A percentile compares a stretch with the other conserved stretches of the same genome.
These are phyloP conservation scores for Pangasianodon hypophthalmus DNA, from an alignment of 2,113 vertebrate genomes.

Conservation along the genomic window DNA sequence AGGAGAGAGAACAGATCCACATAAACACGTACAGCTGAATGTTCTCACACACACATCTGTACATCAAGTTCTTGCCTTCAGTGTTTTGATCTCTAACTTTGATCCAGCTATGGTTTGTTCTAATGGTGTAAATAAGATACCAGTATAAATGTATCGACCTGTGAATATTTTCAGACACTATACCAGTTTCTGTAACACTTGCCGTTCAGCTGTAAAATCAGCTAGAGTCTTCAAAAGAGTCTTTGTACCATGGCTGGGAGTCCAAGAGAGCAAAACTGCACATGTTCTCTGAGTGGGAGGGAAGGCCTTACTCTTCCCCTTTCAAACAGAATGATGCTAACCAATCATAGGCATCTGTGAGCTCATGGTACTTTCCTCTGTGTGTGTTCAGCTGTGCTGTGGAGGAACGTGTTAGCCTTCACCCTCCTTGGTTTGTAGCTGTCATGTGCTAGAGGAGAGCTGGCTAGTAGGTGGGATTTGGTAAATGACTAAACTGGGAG, in stretches of 20 bases:
- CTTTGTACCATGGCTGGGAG: background rate
- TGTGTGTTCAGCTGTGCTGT: background rate
- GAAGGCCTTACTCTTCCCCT: background rate
- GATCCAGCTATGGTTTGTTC: background rate
- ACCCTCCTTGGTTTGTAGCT: background rate
- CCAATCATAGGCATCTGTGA: background rate
- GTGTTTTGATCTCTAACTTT: background rate
- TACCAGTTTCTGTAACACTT: background rate
- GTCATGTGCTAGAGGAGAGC: background rate
- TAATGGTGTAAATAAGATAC: background rate
- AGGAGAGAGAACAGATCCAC: slow-evolving; percentile 30
- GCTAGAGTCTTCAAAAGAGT: background rate
- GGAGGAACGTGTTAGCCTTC: background rate
- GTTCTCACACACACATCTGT: slow-evolving; percentile 28
- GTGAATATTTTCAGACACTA: background rate
- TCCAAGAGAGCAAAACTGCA: background rate
- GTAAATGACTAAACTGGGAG: background rate
- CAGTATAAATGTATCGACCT: background rate
- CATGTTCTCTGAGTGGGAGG: background rate
- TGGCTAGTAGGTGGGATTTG: background rate
- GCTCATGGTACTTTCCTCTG: background rate
- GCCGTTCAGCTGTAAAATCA: background rate
- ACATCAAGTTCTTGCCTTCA: background rate
- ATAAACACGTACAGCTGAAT: slow-evolving; percentile 25
- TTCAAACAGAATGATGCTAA: background rate